Evolutionary conservation across 1,140 invertebrate genomes (phyloP), one percentile per base, ranked within the genome.

Genomic region (Lasioglossum albipes): DNA sequence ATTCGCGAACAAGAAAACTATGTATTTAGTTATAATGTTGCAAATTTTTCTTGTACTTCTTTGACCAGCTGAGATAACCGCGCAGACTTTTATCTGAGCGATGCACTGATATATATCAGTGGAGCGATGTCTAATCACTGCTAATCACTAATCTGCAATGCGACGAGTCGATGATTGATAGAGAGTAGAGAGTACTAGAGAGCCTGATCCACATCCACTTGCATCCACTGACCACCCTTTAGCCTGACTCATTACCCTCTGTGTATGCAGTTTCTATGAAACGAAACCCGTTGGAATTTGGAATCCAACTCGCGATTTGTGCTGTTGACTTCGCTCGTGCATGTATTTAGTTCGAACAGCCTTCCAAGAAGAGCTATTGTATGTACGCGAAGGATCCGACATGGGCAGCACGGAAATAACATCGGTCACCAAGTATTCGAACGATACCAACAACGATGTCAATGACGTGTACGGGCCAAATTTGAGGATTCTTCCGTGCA

Each of bases 401-500:
- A 93, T 93, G 92, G 92, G 92, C 69, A 92, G 90, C 67, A 83
- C 91, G 1, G 92, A 93, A 42, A 71, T 89, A 62, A 81, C 89
- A 12, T 72, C 87, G 2, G 65, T 74, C 7, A 82, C 88, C 13
- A 91, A 91, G 31, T 92, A 91, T 78, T 62, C 88, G 20, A 92
- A 87, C 70, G 86, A 83, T 18, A 89, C 45, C 13, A 49, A 87
- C n/a, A 81, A 86, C 31, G 81, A 86, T 5, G 83, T 92, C n/a
- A 91, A 88, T 42, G 94, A 95, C 61, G 96, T 97, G 80, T 98
- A 96, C 88, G 96, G 97, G 0, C 94, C 95, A 54, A 97, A 97
- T 91, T 94, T 99, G 16, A 98, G 97, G 91, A 91, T 98, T 67
- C 90, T 99, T 57, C 95, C 96, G 1, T 94, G 95, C 0, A 98